Conservation (phyloP, 2,888 invertebrate genomes). For the Drosophila pegasa region DNA sequence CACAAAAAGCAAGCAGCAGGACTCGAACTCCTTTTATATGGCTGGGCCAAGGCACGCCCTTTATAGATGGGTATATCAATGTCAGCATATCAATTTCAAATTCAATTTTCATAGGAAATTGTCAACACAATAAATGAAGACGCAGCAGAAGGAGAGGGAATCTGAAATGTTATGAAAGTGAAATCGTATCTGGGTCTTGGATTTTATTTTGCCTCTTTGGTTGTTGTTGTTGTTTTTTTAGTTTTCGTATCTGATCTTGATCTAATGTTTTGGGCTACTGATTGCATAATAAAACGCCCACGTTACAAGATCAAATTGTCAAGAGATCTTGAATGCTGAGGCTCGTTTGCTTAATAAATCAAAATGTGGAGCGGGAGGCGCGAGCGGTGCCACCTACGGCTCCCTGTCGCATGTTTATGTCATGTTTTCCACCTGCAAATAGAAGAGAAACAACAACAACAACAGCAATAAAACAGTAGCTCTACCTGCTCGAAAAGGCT, state of each 20-base stretch:
- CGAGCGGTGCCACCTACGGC: constrained; percentile 66
- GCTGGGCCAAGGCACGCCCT: constrained; percentile 37
- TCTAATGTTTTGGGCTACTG: constrained; percentile 67
- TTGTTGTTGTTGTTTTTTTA: not conserved
- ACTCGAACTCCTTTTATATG: constrained; percentile 16
- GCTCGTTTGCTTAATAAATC: constrained; percentile 57
- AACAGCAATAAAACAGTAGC: constrained; percentile 37
- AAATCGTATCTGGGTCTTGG: constrained; percentile 64
- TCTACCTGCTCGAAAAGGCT: constrained; percentile 24
- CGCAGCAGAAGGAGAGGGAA: constrained; percentile 24
- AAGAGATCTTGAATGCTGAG: constrained; percentile 8
- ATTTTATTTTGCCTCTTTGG: constrained; percentile 21
- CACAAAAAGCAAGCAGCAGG: not conserved
- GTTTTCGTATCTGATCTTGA: constrained; percentile 30
- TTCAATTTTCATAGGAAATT: constrained; percentile 66
- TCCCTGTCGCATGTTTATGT: constrained; percentile 47
- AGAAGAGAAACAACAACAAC: not conserved
- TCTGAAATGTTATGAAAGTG: constrained; percentile 40
- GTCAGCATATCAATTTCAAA: constrained; percentile 71
- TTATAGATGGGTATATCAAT: constrained; percentile 57
- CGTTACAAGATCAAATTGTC: constrained; percentile 26
- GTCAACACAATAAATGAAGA: constrained; percentile 45
- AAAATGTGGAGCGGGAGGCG: constrained; percentile 57
- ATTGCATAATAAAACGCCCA: constrained; percentile 81
- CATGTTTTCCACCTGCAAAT: constrained; percentile 36